Percentiles rank a stretch among this genome's conserved stretches.
Evolutionary conservation across 2,888 invertebrate genomes (phyloP).

Genomic region (Brenthis daphne): DNA sequence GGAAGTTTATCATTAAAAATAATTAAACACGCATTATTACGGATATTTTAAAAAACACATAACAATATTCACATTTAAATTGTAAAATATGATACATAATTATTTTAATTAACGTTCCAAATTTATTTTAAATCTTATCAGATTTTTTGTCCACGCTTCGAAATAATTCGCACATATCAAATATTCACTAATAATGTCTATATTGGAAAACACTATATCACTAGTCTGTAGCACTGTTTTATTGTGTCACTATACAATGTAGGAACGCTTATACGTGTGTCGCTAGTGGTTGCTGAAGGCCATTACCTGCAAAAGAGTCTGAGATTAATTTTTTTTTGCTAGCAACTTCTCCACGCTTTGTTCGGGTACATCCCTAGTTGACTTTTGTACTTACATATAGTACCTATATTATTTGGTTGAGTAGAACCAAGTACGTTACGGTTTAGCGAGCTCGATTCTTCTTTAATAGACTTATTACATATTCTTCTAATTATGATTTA

Average conservation of each 20-base stretch:
- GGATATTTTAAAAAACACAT: too few species aligned
- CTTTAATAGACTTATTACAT: too few species aligned
- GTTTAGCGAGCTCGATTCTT: too few species aligned
- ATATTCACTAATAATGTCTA: conserved; percentile 18
- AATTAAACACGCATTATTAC: too few species aligned
- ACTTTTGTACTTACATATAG: not conserved
- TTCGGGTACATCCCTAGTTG: not conserved
- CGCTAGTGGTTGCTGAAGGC: conserved; percentile 77
- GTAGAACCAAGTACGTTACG: too few species aligned
- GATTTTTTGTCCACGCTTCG: conserved; percentile 2
- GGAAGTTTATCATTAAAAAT: not conserved
- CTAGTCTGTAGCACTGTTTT: conserved; percentile 33
- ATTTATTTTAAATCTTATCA: not conserved
- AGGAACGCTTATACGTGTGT: conserved; percentile 82
- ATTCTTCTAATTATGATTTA: too few species aligned
- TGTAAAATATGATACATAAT: conserved; percentile 21
- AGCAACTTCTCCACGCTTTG: not conserved
- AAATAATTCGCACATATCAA: conserved; percentile 30
- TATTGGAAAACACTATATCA: conserved; percentile 23
- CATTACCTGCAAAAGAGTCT: conserved; percentile 66
- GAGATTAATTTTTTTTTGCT: not conserved
- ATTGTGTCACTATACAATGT: conserved; percentile 34
- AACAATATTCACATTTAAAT: conserved; percentile 3
- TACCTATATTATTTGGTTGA: not conserved
- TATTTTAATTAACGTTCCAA: conserved; percentile 9